Percentiles rank a stretch among this genome's conserved stretches.
Evolutionary conservation across 2,888 invertebrate species (phyloP).

Genomic region (Hirtodrosophila trivittata): DNA sequence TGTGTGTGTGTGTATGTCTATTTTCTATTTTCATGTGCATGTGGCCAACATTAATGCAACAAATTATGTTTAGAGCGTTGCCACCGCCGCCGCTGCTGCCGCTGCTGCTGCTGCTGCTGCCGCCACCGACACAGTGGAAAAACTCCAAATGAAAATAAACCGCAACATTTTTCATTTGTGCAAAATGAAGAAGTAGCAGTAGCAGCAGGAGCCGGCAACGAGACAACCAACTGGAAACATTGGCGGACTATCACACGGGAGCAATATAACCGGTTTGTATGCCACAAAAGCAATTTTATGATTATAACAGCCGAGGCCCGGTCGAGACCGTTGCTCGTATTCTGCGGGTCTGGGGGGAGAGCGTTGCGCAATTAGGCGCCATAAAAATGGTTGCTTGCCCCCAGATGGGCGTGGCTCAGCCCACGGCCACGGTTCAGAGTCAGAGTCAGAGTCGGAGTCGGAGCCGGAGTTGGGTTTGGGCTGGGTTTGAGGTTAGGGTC

Average conservation of each 20-base stretch:
- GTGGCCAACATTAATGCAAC: conserved; percentile 76
- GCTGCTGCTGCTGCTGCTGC: conserved; percentile 10
- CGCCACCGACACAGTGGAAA: conserved; percentile 47
- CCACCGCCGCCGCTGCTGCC: conserved; percentile 11
- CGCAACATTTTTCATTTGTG: conserved; percentile 78
- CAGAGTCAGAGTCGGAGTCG: background rate
- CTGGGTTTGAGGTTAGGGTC: conserved; percentile 4
- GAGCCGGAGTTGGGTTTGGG: background rate
- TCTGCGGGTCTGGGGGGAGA: conserved; percentile 27
- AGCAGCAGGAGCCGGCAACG: conserved; percentile 12
- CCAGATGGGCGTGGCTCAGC: conserved; percentile 52
- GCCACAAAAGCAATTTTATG: conserved; percentile 82
- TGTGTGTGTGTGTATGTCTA: conserved; percentile 12
- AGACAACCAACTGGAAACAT: conserved; percentile 60
- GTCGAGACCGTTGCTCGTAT: conserved; percentile 39
- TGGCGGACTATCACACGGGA: conserved; percentile 75
- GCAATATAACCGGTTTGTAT: conserved; percentile 78
- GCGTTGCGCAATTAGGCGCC: conserved; percentile 77
- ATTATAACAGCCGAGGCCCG: conserved; percentile 77
- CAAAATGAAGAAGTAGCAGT: conserved; percentile 68
- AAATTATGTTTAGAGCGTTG: conserved; percentile 77
- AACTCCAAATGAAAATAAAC: conserved; percentile 78
- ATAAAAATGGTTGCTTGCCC: conserved; percentile 73
- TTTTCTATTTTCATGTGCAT: conserved; percentile 56
- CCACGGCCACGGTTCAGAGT: conserved; percentile 11